Conservation (phyloP, 2,888 invertebrate species). For the Apodemia mormo region DNA sequence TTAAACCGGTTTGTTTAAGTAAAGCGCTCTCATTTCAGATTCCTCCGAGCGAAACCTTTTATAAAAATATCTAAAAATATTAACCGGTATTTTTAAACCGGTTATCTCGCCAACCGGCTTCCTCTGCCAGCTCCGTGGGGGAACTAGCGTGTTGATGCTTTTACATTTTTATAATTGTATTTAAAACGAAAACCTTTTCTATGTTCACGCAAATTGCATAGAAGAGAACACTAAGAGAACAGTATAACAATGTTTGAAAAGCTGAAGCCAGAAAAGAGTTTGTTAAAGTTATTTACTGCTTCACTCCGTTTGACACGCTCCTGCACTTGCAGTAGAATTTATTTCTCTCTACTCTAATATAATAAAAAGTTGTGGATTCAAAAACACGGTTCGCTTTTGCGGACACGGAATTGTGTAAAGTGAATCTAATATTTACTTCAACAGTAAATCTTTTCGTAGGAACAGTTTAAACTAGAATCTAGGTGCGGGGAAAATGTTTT, state of each 20-base stretch:
- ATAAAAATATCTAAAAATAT: no score
- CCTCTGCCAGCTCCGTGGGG: no score
- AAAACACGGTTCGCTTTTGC: conserved; percentile 24
- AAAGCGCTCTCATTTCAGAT: no score
- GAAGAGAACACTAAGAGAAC: not conserved
- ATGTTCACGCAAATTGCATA: not conserved
- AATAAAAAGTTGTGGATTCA: conserved; percentile 8
- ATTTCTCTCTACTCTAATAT: not conserved
- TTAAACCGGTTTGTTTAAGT: no score
- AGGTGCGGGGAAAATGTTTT: not conserved
- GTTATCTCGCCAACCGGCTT: no score
- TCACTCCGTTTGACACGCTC: not conserved
- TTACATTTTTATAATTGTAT: no score
- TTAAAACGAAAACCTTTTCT: no score
- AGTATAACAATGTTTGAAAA: not conserved
- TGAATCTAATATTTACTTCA: conserved; percentile 33
- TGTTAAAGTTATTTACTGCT: not conserved
- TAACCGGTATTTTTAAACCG: no score
- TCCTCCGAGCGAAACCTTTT: no score
- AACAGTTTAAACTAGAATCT: conserved; percentile 22
- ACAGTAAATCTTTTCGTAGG: conserved; percentile 29
- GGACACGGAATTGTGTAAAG: conserved; percentile 32
- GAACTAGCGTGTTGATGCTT: no score
- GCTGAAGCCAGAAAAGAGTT: not conserved
- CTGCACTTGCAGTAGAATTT: not conserved